Percentiles rank a stretch among this genome's conserved stretches.
These are phyloP conservation scores for Climacteris rufus DNA, from an alignment of 2,113 vertebrate species.

Conservation along the genomic window DNA sequence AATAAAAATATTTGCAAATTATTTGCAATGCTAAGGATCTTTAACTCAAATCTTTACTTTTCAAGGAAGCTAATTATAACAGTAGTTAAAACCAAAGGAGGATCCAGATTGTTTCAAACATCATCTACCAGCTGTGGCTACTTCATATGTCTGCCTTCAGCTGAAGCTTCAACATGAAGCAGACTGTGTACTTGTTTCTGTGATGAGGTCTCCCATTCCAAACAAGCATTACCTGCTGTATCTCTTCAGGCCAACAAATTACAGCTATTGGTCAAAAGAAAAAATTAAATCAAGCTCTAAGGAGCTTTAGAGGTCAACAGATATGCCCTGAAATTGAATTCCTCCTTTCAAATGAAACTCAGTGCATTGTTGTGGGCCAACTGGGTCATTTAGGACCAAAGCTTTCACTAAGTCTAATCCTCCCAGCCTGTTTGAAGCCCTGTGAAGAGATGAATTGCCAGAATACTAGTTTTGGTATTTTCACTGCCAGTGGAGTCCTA, in stretches of 20 bases:
- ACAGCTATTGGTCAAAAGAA: neutral
- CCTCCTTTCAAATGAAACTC: neutral
- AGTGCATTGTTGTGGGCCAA: neutral
- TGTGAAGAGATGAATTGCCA: neutral
- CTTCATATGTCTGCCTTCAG: neutral
- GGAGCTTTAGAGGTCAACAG: neutral
- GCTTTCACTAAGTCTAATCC: neutral
- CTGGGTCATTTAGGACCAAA: neutral
- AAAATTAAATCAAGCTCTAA: neutral
- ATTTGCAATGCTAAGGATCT: neutral
- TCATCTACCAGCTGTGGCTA: neutral
- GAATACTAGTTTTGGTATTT: neutral
- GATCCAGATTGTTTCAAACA: neutral
- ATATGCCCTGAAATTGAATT: neutral
- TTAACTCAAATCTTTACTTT: neutral
- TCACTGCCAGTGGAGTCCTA: neutral
- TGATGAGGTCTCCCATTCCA: neutral
- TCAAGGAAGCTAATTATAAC: neutral
- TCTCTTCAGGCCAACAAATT: neutral
- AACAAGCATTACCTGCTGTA: neutral
- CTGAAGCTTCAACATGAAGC: neutral
- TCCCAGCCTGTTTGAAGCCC: neutral
- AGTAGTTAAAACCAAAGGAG: neutral
- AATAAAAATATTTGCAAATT: neutral
- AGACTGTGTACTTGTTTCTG: neutral